phyloP scores from a whole-genome alignment of 2,797 vertebrate species.

The Iguana delicatissima region DNA sequence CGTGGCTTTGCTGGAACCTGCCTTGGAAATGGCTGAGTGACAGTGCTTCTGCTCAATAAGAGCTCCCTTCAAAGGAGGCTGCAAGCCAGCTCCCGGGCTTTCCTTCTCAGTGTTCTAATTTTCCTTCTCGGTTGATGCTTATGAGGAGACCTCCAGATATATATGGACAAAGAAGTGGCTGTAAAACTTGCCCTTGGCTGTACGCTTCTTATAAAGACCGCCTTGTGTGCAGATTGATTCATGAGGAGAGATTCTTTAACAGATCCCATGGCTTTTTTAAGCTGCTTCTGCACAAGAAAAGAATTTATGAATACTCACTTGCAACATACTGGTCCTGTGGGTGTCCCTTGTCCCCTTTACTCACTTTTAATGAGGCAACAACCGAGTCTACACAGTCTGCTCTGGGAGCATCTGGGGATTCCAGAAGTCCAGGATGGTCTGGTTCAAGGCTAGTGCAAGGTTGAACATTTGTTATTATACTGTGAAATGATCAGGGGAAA shows the following conservation, averaged over 20 bases:
- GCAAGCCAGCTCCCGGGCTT: neutral
- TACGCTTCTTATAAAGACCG: neutral
- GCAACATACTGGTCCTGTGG: neutral
- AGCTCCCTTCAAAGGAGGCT: neutral
- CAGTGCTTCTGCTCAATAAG: neutral
- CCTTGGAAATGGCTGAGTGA: neutral
- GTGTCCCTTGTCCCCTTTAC: neutral
- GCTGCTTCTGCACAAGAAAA: neutral
- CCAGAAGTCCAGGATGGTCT: neutral
- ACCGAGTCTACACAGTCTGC: neutral
- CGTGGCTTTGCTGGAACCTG: neutral
- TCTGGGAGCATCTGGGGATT: neutral
- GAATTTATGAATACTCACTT: neutral
- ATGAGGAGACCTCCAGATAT: neutral
- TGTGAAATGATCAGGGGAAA: neutral
- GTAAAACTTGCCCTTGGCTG: neutral
- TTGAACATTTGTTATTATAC: neutral
- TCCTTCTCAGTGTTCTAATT: too few species aligned
- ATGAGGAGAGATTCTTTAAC: neutral
- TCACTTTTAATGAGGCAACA: neutral
- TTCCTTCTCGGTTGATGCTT: neutral
- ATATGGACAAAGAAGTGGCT: neutral
- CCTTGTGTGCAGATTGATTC: neutral
- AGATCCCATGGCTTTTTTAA: neutral
- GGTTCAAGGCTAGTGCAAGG: neutral